A percentile compares a stretch with the other conserved stretches of the same genome.
Evolutionary conservation across 2,888 invertebrate genomes (phyloP).

Genomic region (Ectropis crepuscularia): DNA sequence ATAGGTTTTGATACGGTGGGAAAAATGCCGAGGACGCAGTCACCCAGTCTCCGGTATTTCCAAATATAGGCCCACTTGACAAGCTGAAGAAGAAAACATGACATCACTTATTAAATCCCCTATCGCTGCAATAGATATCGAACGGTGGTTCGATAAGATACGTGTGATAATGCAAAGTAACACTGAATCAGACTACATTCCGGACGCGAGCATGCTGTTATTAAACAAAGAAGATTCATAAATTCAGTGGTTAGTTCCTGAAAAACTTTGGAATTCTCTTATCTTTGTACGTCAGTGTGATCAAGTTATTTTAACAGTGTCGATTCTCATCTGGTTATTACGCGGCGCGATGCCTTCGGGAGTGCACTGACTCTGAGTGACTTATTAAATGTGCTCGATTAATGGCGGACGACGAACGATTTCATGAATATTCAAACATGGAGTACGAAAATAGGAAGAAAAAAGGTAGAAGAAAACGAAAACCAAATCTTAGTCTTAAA

Average conservation of each 20-base stretch:
- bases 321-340: slow-evolving; percentile 7
- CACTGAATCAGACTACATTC: slow-evolving; percentile 15
- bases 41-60: slow-evolving; percentile 17
- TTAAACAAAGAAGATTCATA: slow-evolving; percentile 19
- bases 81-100: slow-evolving; percentile 16
- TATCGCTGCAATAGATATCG: slow-evolving; percentile 31
- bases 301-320: slow-evolving; percentile 8
- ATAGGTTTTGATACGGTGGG: neutral
- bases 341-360: neutral
- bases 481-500: slow-evolving; percentile 8
- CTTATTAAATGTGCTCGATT: neutral
- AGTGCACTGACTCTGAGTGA: neutral
- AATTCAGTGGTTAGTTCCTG: slow-evolving; percentile 5
- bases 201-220: slow-evolving; percentile 14
- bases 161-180: slow-evolving; percentile 18
- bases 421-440: slow-evolving; percentile 8
- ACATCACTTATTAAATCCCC: slow-evolving; percentile 27
- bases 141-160: slow-evolving; percentile 26
- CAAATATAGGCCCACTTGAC: slow-evolving; percentile 10
- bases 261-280: slow-evolving; percentile 7
- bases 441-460: slow-evolving; percentile 19
- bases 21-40: neutral
- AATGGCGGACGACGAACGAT: slow-evolving; percentile 14
- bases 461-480: slow-evolving; percentile 41
- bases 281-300: slow-evolving; percentile 9